A percentile compares a stretch with the other conserved stretches of the same genome.
Conservation (phyloP, 1,140 invertebrate genomes). For the Macrotrachela quadricornifera region DNA sequence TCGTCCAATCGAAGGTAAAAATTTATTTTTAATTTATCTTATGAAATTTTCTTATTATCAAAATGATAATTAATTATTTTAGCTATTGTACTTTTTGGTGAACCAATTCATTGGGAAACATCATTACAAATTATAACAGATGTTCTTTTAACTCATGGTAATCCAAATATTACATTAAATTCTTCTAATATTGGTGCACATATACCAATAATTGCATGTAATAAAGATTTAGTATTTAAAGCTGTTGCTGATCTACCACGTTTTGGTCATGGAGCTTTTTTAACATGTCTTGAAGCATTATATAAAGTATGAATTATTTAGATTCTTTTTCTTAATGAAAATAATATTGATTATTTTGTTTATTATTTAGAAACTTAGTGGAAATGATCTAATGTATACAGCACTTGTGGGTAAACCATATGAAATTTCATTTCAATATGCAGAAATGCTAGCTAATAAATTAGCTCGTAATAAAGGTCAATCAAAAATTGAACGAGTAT, state of each 20-base stretch:
- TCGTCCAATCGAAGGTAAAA: conserved; percentile 8
- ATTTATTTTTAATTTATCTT: too few species aligned
- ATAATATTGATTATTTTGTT: not conserved
- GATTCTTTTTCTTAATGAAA: not conserved
- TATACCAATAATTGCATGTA: conserved; percentile 44
- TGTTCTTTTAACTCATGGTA: conserved; percentile 13
- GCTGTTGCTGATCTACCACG: conserved; percentile 41
- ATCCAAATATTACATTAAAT: conserved; percentile 30
- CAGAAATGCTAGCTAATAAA: conserved; percentile 35
- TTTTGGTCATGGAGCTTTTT: conserved; percentile 46
- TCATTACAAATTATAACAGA: conserved; percentile 34
- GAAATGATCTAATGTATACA: conserved; percentile 38
- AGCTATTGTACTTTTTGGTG: conserved; percentile 41
- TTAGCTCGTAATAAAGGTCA: conserved; percentile 35
- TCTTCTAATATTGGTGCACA: conserved; percentile 19
- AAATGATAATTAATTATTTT: conserved; percentile 10
- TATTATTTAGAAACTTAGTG: conserved; percentile 36
- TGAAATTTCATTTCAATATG: conserved; percentile 43
- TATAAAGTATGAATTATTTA: conserved; percentile 32
- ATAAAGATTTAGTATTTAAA: conserved; percentile 48
- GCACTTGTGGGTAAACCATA: conserved; percentile 44
- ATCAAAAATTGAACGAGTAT: conserved; percentile 33
- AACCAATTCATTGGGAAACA: conserved; percentile 41
- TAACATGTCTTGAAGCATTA: conserved; percentile 41
- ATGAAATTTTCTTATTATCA: not conserved